Conservation (phyloP, 1,140 invertebrate species). For the Musca domestica region DNA sequence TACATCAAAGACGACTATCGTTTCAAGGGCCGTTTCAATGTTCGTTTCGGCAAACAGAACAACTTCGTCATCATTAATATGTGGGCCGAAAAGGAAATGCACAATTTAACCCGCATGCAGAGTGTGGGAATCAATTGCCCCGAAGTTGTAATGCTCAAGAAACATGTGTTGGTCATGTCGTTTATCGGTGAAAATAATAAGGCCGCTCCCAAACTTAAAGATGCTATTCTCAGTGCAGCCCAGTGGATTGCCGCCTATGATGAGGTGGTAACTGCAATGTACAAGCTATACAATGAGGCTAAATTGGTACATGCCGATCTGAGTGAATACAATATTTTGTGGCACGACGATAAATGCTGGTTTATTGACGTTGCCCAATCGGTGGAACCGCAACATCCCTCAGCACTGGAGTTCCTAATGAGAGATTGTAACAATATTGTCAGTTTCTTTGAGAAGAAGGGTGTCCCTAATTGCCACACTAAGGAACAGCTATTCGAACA, state of each 20-base stretch:
- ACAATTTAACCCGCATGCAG: slow-evolving; percentile 74
- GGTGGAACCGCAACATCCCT: slow-evolving; percentile 79
- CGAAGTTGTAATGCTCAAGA: slow-evolving; percentile 73
- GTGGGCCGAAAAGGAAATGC: slow-evolving; percentile 93
- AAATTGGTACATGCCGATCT: slow-evolving; percentile 88
- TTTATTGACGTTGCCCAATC: slow-evolving; percentile 91
- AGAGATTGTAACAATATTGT: slow-evolving; percentile 80
- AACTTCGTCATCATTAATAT: slow-evolving; percentile 79
- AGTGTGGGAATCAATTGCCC: slow-evolving; percentile 76
- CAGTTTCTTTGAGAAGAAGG: slow-evolving; percentile 67
- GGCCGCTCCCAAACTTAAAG: slow-evolving; percentile 81
- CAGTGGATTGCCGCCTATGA: slow-evolving; percentile 63
- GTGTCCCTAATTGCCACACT: slow-evolving; percentile 62
- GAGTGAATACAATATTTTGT: slow-evolving; percentile 89
- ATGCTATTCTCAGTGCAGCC: slow-evolving; percentile 61
- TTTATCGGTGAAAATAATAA: slow-evolving; percentile 77
- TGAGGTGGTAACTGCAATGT: slow-evolving; percentile 68
- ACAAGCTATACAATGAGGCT: slow-evolving; percentile 72
- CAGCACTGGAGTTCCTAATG: slow-evolving; percentile 75
- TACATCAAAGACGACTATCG: slow-evolving; percentile 88
- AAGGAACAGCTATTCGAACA: slow-evolving; percentile 70
- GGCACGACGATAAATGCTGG: slow-evolving; percentile 74
- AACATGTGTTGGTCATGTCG: slow-evolving; percentile 85
- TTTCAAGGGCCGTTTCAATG: slow-evolving; percentile 73
- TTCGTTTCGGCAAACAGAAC: slow-evolving; percentile 69